Base-by-base conservation (phyloP, 1,140 invertebrate genomes). In the Drosophila parvula region DNA sequence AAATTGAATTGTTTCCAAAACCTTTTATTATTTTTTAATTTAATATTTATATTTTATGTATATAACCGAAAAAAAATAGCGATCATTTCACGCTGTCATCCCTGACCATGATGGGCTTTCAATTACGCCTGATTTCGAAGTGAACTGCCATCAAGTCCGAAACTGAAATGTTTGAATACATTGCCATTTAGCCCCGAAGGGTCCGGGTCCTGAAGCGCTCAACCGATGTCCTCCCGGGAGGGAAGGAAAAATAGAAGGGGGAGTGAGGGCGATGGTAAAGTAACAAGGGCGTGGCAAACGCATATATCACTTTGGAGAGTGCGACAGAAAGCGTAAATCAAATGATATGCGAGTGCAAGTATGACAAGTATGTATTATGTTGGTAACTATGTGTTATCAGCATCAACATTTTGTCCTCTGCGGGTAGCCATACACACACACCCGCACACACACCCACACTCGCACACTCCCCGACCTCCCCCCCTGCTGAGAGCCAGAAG, bases 291-390 rank as follows among this genome's bases (percentile, higher is more conserved):
- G 61, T 84, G 82, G 78, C 70, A 82, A 55, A 53, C 68, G 76
- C 83, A 86, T 86, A 86, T 86, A 86, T 86, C 83, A 85, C 79
- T 73, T 73, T 73, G 73, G 70, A 86, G 71, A 86, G 71, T 82
- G 83, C 83, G 83, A 86, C 83, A 86, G 71, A 88, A 86, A 88
- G 60, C 83, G 83, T 86, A 86, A 86, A 86, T 86, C 83, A 86
- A 86, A 86, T 88, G 83, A 86, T 86, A 86, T 86, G 83, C 83
- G 83, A 88, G 76, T 86, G 83, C 83, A 86, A 86, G 83, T 86
- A 86, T 86, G 83, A 86, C 83, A 86, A 86, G 83, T 88, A 86
- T 86, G 83, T 88, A 86, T 86, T 86, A 88, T 86, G 83, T 79
- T 88, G 78, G 83, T 86, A 88, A 82, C 83, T 86, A 77, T 88